Evolutionary conservation across 2,888 invertebrate genomes (phyloP).

Genomic region (Helleia helle): DNA sequence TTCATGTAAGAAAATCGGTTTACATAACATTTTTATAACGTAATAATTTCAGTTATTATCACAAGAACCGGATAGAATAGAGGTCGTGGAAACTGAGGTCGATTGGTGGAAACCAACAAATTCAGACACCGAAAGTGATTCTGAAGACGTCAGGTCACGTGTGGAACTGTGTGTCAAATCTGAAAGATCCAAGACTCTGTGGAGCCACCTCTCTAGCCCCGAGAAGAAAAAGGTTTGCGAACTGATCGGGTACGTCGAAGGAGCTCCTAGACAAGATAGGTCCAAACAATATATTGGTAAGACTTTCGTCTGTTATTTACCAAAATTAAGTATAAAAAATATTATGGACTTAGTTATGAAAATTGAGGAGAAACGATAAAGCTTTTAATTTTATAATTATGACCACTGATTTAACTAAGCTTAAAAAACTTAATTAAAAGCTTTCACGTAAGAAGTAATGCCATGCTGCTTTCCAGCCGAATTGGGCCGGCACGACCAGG

Average conservation of each 20-base stretch:
- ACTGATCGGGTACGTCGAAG: slow-evolving; percentile 77
- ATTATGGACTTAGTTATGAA: no score
- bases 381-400: no score
- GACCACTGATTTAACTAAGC: no score
- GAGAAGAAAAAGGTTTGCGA: slow-evolving; percentile 76
- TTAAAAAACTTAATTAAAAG: no score
- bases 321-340: no score
- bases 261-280: slow-evolving; percentile 56
- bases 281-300: slow-evolving; percentile 75
- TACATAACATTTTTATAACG: no score
- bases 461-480: no score
- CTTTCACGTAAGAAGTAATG: no score
- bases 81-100: slow-evolving; percentile 59
- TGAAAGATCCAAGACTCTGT: slow-evolving; percentile 67
- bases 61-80: slow-evolving; percentile 59
- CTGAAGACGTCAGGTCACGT: slow-evolving; percentile 34
- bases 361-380: no score
- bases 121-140: slow-evolving; percentile 37
- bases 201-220: slow-evolving; percentile 77
- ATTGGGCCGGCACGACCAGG: no score
- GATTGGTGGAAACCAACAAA: slow-evolving; percentile 60
- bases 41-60: slow-evolving; percentile 36
- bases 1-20: no score
- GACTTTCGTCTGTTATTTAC: no score
- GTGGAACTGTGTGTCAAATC: slow-evolving; percentile 68